These are phyloP conservation scores for Laodelphax striatellus DNA, from an alignment of 1,140 invertebrate species.

Conservation along the genomic window DNA sequence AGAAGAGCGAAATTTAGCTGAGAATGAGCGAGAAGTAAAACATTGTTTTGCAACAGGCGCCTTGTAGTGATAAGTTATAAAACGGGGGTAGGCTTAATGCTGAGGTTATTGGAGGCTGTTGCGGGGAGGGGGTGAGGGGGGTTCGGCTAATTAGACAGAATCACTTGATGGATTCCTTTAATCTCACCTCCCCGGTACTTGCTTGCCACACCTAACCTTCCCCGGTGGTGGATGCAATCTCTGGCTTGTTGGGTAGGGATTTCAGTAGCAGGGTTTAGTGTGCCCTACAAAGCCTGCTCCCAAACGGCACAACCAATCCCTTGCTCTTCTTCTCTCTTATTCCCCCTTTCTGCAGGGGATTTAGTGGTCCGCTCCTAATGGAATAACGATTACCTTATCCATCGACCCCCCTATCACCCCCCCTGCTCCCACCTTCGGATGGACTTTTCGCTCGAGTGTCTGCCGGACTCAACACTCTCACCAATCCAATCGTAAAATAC, in stretches of 20 bases:
- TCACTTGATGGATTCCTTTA: conserved; percentile 3
- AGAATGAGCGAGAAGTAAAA: neutral
- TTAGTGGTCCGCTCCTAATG: neutral
- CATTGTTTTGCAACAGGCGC: neutral
- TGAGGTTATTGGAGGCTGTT: no score
- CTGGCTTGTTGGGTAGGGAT: neutral
- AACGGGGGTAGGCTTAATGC: neutral
- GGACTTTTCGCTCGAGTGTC: no score
- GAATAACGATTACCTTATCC: neutral
- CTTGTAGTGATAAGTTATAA: conserved; percentile 1
- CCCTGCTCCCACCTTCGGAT: no score
- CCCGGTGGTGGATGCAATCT: neutral
- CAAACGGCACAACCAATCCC: no score
- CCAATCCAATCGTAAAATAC: no score
- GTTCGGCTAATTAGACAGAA: neutral
- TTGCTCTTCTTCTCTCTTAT: no score
- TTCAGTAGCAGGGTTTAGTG: neutral
- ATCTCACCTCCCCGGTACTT: neutral
- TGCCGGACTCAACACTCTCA: no score
- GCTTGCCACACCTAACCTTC: neutral
- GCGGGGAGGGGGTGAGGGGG: neutral
- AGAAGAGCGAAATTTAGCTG: neutral
- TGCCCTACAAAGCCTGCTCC: neutral
- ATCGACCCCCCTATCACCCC: no score
- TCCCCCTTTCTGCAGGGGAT: neutral